Conservation (phyloP, 2,113 vertebrate genomes). For the Cebidichthys violaceus region DNA sequence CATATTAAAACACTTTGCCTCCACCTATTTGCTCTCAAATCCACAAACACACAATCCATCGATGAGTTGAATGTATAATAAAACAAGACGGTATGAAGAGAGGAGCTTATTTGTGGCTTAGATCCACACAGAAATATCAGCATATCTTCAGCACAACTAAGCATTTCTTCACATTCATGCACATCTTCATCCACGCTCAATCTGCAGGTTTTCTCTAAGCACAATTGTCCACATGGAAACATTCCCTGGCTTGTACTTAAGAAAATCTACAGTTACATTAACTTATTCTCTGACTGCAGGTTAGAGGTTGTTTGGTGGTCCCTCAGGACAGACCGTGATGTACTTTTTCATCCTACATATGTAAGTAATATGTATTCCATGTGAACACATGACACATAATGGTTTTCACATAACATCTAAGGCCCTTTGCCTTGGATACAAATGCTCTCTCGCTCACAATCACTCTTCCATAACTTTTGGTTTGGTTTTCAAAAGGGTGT, state of each 20-base stretch:
- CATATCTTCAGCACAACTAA: not conserved
- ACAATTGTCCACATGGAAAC: slow-evolving; percentile 74
- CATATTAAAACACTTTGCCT: slow-evolving; percentile 65
- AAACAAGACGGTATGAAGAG: not conserved
- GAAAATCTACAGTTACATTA: slow-evolving; percentile 82
- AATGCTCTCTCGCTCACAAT: slow-evolving; percentile 65
- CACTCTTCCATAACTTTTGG: slow-evolving; percentile 59
- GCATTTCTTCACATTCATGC: slow-evolving; percentile 22
- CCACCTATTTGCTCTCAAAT: slow-evolving; percentile 47
- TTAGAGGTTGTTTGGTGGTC: slow-evolving; percentile 77
- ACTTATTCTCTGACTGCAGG: slow-evolving; percentile 75
- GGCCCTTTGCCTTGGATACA: slow-evolving; percentile 63
- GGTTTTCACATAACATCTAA: slow-evolving; percentile 80
- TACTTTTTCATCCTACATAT: slow-evolving; percentile 82
- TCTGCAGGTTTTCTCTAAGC: slow-evolving; percentile 57
- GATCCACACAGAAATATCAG: not conserved
- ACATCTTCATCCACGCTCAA: slow-evolving; percentile 49
- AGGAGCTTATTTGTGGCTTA: slow-evolving; percentile 2
- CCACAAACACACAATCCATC: slow-evolving; percentile 23
- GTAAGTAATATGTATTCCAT: slow-evolving; percentile 84
- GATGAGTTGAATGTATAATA: slow-evolving; percentile 15
- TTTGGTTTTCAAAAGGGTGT: slow-evolving; percentile 55
- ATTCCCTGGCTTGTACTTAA: slow-evolving; percentile 73
- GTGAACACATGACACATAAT: slow-evolving; percentile 77
- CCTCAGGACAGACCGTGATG: slow-evolving; percentile 67